Percentiles rank a stretch among this genome's conserved stretches.
phyloP scores from a whole-genome alignment of 2,113 vertebrate species.

The Cromileptes altivelis region DNA sequence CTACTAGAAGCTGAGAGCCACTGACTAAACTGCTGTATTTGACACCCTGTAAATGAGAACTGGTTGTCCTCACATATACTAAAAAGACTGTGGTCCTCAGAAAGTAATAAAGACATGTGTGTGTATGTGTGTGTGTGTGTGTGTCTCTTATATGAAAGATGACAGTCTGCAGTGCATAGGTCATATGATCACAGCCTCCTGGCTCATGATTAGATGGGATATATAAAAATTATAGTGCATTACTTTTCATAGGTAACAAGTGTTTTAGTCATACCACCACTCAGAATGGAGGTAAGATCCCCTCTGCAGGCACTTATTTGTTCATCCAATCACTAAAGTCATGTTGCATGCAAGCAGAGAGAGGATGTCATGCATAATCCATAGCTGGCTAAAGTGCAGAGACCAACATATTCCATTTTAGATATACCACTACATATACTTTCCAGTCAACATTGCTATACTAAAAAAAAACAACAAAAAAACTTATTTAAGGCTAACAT shows the following conservation, averaged over 20 bases:
- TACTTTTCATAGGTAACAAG: background rate
- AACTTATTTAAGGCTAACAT: conserved; percentile 21
- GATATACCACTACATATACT: background rate
- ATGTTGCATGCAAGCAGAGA: conserved; percentile 10
- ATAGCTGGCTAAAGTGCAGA: conserved; percentile 5
- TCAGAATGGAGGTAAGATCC: conserved; percentile 25
- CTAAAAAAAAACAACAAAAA: background rate
- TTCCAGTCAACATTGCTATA: background rate
- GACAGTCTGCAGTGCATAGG: no score
- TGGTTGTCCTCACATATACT: no score
- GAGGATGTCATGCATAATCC: conserved; percentile 45
- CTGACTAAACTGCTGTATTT: no score
- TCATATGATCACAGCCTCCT: no score
- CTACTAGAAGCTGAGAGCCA: no score
- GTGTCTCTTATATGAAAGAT: no score
- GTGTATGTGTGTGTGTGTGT: no score
- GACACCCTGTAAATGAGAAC: no score
- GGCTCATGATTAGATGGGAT: no score
- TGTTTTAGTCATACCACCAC: background rate
- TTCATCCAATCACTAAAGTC: conserved; percentile 17
- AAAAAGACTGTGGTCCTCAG: no score
- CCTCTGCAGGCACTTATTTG: background rate
- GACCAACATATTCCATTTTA: background rate
- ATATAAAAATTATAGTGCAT: no score
- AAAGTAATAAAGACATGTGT: no score